These are phyloP conservation scores for Acanthurus lineatus DNA, from an alignment of 2,797 vertebrate species.

Conservation along the genomic window DNA sequence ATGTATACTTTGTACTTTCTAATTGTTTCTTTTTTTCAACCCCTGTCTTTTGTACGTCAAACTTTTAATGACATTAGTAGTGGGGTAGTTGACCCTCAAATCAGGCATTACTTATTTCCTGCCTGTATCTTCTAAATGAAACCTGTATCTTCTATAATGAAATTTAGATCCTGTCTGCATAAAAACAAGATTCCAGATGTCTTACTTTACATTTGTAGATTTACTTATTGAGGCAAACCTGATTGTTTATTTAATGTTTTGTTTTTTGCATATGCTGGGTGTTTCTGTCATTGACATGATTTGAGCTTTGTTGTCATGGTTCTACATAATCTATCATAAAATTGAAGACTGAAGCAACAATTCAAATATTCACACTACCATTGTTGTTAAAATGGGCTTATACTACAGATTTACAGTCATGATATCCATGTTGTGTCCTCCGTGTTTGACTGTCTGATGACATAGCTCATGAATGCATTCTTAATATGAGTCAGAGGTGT, in stretches of 20 bases:
- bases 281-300: constrained; percentile 11
- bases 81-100: not conserved
- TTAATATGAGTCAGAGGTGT: constrained; percentile 3
- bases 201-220: not conserved
- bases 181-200: not conserved
- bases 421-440: not conserved
- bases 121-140: not conserved
- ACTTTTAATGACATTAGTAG: not conserved
- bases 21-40: not conserved
- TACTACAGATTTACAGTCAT: constrained; percentile 9
- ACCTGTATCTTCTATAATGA: not conserved
- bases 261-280: not conserved
- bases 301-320: not conserved
- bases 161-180: not conserved
- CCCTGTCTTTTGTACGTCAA: not conserved
- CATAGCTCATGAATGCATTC: constrained; percentile 12
- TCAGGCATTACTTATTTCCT: not conserved
- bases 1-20: not conserved
- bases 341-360: constrained; percentile 13
- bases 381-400: constrained; percentile 6
- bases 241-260: not conserved
- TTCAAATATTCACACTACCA: constrained; percentile 1
- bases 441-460: constrained; percentile 1
- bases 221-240: constrained; percentile 8
- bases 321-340: constrained; percentile 15